Evolutionary conservation across 1,140 invertebrate genomes (phyloP), one percentile per base, ranked within the genome.

Genomic region (Lepidotrigona ventralis): DNA sequence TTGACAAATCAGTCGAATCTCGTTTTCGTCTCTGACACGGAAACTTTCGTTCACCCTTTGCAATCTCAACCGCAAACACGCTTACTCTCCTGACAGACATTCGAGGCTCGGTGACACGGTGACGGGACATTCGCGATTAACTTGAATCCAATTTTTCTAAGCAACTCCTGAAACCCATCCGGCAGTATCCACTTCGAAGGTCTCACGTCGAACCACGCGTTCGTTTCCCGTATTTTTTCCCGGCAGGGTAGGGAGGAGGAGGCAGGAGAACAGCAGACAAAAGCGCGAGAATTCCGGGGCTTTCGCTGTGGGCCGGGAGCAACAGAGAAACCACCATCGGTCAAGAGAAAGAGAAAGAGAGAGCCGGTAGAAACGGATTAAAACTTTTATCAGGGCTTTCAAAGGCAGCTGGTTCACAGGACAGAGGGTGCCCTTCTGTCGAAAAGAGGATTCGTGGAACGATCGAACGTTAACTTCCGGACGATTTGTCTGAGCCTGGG

Each of bases 401-500:
- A 70, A 70, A 70, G 80, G 63, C 80, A 76, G 63, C 80, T 81
- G 80, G 72, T 69, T 72, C 53, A 26, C 63, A 60, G 79, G 46
- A 46, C 69, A 58, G 54, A 60, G 54, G 70, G 72, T 54, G 66
- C 53, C 33, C n/a, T 71, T 80, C 69, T 26, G 56, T 58, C 80
- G 79, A 81, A 85, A 88, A 84, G 75, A 84, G 79, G 83, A 89
- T 85, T 72, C 79, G 73, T 53, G 53, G 69, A 83, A 84, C 90
- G 89, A 89, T 88, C 81, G 85, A 87, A 88, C 86, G 89, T 89
- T 90, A 90, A 87, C 90, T 91, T 91, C 87, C 90, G 85, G 87
- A 85, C 90, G 90, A 91, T 91, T 91, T 91, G 88, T 91, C 89
- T 88, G 82, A 88, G 81, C 84, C 56, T 76, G 39, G 39, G 39